Conservation (phyloP, 2,113 vertebrate species). For the Panthera uncia region DNA sequence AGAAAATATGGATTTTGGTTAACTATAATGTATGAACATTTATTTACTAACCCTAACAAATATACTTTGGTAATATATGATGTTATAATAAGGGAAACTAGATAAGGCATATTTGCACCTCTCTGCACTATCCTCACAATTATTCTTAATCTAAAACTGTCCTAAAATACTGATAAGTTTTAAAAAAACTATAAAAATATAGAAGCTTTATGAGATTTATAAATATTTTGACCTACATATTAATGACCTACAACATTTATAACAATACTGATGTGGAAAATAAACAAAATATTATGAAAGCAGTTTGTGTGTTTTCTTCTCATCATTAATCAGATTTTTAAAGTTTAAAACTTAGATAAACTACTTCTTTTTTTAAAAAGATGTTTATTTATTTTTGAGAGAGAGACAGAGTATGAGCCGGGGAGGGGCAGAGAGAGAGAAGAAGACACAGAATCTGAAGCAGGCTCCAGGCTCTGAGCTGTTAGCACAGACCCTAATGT, state of each 20-base stretch:
- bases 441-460: too few relatives aligned
- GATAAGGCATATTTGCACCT: fast-evolving
- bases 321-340: background rate
- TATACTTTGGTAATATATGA: background rate
- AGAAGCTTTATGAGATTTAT: background rate
- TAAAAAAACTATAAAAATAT: background rate
- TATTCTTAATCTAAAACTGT: background rate
- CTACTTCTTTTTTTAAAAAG: background rate
- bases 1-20: background rate
- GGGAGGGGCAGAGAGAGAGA: too few relatives aligned
- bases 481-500: too few relatives aligned
- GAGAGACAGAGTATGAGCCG: too few relatives aligned
- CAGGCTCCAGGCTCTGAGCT: too few relatives aligned
- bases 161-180: background rate
- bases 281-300: background rate
- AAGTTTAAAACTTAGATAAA: background rate
- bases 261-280: background rate
- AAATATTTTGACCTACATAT: background rate
- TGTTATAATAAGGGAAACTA: background rate
- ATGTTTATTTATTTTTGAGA: too few relatives aligned
- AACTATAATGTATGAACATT: background rate
- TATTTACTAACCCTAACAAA: background rate
- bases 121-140: background rate
- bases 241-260: background rate
- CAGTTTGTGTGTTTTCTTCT: background rate